phyloP scores from a whole-genome alignment of 2,797 vertebrate species.

The Halcyon chelicuti region DNA sequence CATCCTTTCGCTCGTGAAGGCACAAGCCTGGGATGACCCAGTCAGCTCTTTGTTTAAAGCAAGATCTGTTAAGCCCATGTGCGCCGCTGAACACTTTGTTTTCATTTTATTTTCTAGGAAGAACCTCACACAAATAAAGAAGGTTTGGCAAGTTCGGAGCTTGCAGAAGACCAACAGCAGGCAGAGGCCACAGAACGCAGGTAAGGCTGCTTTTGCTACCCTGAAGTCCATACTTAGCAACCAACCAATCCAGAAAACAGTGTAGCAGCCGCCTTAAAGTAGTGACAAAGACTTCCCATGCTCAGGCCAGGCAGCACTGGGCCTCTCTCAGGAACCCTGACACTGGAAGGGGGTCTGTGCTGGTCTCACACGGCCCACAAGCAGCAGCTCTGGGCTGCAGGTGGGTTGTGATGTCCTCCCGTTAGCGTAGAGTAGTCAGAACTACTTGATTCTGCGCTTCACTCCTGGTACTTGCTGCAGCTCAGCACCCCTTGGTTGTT shows the following conservation, averaged over 20 bases:
- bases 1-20: background rate
- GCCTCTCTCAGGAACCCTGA: too few relatives aligned
- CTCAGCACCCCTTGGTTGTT: background rate
- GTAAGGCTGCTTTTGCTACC: background rate
- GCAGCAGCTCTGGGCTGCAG: background rate
- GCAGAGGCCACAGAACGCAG: background rate
- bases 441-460: background rate
- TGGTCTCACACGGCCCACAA: rapidly evolving
- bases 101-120: background rate
- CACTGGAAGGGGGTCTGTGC: rapidly evolving
- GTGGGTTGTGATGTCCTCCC: too few relatives aligned
- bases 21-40: background rate
- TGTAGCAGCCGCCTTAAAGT: rapidly evolving
- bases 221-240: background rate
- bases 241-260: background rate
- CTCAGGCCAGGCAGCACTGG: rapidly evolving
- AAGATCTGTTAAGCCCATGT: rapidly evolving
- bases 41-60: background rate
- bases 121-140: background rate
- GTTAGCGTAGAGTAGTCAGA: background rate
- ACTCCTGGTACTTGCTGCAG: background rate
- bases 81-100: background rate
- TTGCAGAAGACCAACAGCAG: background rate
- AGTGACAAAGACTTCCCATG: rapidly evolving
- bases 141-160: background rate